Conservation (phyloP, 2,888 invertebrate genomes). For the Boloria selene region DNA sequence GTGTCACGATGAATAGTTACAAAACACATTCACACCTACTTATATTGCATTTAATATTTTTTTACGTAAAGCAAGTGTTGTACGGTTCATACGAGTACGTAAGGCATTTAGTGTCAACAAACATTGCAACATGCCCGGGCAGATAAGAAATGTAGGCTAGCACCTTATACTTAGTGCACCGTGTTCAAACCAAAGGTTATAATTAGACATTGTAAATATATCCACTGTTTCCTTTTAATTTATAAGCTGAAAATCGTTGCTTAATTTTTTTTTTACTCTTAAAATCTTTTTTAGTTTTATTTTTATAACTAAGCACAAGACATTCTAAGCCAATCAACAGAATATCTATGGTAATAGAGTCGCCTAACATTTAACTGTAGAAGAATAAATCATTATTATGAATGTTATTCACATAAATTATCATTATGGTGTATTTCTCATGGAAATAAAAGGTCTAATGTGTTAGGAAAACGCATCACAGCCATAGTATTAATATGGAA, state of each 20-base stretch:
- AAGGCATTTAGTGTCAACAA: constrained; percentile 45
- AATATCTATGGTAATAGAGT: not conserved
- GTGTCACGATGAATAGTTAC: no score
- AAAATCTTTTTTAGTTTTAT: constrained; percentile 27
- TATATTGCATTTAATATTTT: not conserved
- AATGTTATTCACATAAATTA: constrained; percentile 5
- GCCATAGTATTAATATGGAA: constrained; percentile 7
- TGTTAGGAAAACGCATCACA: constrained; percentile 4
- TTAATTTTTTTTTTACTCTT: constrained; percentile 26
- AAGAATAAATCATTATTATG: no score
- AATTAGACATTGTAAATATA: constrained; percentile 31
- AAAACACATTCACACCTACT: no score
- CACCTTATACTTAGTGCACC: constrained; percentile 34
- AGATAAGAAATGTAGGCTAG: constrained; percentile 60
- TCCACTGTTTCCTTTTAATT: constrained; percentile 30
- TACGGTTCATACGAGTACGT: constrained; percentile 29
- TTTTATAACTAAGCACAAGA: not conserved
- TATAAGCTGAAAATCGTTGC: constrained; percentile 29
- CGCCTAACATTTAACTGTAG: no score
- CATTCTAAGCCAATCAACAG: not conserved
- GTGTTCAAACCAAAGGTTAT: constrained; percentile 28
- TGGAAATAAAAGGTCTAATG: constrained; percentile 11
- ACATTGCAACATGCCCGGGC: constrained; percentile 51
- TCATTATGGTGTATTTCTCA: constrained; percentile 4
- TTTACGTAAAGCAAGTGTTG: not conserved